Evolutionary conservation across 1,140 invertebrate genomes (phyloP), one percentile per base, ranked within the genome.

Genomic region (Patella vulgata): DNA sequence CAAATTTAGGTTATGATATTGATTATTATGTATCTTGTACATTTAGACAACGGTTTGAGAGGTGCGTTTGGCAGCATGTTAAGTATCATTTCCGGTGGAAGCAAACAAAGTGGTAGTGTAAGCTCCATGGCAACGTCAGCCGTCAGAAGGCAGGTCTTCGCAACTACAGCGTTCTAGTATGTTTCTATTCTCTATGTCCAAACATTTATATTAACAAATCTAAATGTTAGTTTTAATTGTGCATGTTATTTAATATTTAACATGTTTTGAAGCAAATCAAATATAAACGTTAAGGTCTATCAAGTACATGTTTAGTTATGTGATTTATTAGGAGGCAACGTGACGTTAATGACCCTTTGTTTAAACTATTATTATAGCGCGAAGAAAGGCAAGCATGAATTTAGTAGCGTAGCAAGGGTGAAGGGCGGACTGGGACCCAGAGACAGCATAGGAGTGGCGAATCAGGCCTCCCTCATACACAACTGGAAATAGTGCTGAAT

Each of bases 111-210:
- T 6, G 59, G 28, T 19, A 74, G 61, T 25, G 66, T 30, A 11
- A 44, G 48, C 25, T 59, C 47, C 3, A 25, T 76, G 62, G 52
- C 69, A 0, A 19, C 54, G 59, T 68, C 69, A 3, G 74, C 71
- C 8, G 42, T 44, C 11, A 46, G 58, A 21, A 68, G 68, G 67
- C 74, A 77, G 52, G 56, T 77, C 5, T 77, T 77, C 54, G 66
- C 65, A 6, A 70, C 68, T 39, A 77, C 72, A 11, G 74, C 66
- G 14, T 58, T 70, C 21, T 56, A 59, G 74, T 74, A 60, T 50
- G 67, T 68, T 6, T 31, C n/a, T 3, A n/a, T 14, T 56, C 9
- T 17, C 0, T 36, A 31, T 8, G 21, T 19, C 2, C 46, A 21
- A 43, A 25, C 42, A n/a, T n/a, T n/a, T n/a, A n/a, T n/a, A n/a